phyloP scores from a whole-genome alignment of 2,888 invertebrate species.

The Carabus problematicus region DNA sequence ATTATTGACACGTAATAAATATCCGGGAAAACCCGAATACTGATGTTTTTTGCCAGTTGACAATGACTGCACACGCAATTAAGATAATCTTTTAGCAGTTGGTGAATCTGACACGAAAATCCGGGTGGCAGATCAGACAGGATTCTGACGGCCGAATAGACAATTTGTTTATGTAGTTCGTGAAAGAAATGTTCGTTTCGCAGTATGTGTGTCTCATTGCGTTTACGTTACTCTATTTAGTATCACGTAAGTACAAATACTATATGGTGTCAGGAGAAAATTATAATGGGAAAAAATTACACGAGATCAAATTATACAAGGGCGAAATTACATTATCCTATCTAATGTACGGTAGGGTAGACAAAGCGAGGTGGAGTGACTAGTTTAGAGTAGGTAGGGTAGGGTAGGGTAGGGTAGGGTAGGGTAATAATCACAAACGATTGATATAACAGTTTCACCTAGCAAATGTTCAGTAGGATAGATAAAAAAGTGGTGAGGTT shows the following conservation, averaged over 20 bases:
- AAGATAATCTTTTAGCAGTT: constrained; percentile 20
- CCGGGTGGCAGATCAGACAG: constrained; percentile 25
- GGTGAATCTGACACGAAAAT: constrained; percentile 13
- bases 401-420: too few relatives aligned
- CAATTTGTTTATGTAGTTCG: constrained; percentile 46
- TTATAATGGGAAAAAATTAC: too few relatives aligned
- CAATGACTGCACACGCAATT: constrained; percentile 11
- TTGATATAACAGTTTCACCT: too few relatives aligned
- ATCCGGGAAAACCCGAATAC: constrained; percentile 27
- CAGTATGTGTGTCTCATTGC: constrained; percentile 21
- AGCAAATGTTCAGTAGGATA: too few relatives aligned
- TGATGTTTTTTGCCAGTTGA: background rate
- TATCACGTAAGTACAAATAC: constrained; percentile 20
- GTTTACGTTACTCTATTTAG: constrained; percentile 8
- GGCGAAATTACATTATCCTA: too few relatives aligned
- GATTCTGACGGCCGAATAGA: constrained; percentile 27
- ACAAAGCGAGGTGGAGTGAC: too few relatives aligned
- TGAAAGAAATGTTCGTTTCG: constrained; percentile 22
- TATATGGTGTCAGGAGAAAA: too few relatives aligned
- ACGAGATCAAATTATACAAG: too few relatives aligned
- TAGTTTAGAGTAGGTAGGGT: too few relatives aligned
- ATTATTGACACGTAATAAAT: constrained; percentile 9
- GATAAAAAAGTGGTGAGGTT: too few relatives aligned
- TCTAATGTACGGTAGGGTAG: too few relatives aligned
- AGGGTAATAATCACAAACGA: too few relatives aligned